phyloP scores from a whole-genome alignment of 1,140 invertebrate species.

The Scaptomyza graminum region DNA sequence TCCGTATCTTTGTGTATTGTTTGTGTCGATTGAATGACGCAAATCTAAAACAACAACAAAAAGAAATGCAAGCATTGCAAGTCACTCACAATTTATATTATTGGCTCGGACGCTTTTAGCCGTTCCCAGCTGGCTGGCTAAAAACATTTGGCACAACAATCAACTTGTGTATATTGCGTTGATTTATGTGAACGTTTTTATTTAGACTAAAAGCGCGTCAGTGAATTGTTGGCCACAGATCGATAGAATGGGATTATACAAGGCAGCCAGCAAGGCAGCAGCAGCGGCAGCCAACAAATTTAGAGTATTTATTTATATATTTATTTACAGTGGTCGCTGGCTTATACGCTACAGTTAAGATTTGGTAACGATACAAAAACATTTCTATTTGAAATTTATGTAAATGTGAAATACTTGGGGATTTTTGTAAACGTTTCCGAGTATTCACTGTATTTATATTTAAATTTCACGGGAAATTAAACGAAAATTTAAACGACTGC shows the following conservation, averaged over 20 bases:
- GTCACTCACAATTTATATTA: slow-evolving; percentile 54
- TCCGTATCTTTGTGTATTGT: slow-evolving; percentile 22
- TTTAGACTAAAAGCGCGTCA: slow-evolving; percentile 52
- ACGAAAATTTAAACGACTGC: slow-evolving; percentile 56
- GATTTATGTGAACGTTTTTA: slow-evolving; percentile 54
- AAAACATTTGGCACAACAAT: slow-evolving; percentile 66
- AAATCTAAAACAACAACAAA: slow-evolving; percentile 68
- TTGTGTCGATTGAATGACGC: slow-evolving; percentile 60
- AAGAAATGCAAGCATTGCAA: slow-evolving; percentile 57
- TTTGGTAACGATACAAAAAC: not conserved
- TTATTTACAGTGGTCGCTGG: not conserved
- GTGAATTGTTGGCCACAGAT: slow-evolving; percentile 58
- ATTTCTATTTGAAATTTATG: not conserved
- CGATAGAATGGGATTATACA: slow-evolving; percentile 42
- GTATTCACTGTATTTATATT: slow-evolving; percentile 41
- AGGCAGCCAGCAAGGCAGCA: slow-evolving; percentile 27
- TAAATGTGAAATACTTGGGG: not conserved
- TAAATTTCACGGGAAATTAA: slow-evolving; percentile 54
- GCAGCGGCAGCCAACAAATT: not conserved
- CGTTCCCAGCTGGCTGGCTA: slow-evolving; percentile 53
- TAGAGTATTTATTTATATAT: not conserved
- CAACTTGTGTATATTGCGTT: slow-evolving; percentile 54
- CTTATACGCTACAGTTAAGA: not conserved
- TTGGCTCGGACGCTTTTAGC: slow-evolving; percentile 55
- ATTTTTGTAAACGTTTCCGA: not conserved